phyloP scores from a whole-genome alignment of 2,113 vertebrate genomes.

The Sceloporus undulatus region DNA sequence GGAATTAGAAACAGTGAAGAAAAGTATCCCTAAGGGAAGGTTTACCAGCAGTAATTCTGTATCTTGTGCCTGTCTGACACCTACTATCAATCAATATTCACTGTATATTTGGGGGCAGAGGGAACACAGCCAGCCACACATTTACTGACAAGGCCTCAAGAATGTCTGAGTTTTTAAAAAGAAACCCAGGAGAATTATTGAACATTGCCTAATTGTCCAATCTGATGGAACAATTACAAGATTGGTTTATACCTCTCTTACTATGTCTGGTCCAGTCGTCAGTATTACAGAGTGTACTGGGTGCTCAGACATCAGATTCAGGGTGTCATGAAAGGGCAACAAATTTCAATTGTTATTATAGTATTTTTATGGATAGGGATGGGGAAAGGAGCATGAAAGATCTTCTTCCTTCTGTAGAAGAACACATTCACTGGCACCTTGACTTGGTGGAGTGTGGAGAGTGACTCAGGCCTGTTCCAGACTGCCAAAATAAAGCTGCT shows the following conservation, averaged over 20 bases:
- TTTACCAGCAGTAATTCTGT: slow-evolving; percentile 31
- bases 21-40: background rate
- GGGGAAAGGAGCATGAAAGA: background rate
- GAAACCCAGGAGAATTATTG: background rate
- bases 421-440: background rate
- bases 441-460: background rate
- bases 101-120: background rate
- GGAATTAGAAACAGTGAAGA: slow-evolving; percentile 42
- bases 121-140: background rate
- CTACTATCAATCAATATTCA: slow-evolving; percentile 15
- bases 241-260: background rate
- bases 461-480: background rate
- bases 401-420: background rate
- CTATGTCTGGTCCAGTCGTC: background rate
- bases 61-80: background rate
- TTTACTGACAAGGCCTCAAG: background rate
- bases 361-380: background rate
- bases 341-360: background rate
- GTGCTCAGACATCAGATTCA: background rate
- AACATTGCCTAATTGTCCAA: background rate
- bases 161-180: background rate
- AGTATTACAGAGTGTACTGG: background rate
- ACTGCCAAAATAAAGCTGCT: too few species aligned
- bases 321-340: background rate
- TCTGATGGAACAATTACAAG: background rate